Base-by-base conservation (phyloP, 1,140 invertebrate genomes). In the Cataglyphis hispanica region DNA sequence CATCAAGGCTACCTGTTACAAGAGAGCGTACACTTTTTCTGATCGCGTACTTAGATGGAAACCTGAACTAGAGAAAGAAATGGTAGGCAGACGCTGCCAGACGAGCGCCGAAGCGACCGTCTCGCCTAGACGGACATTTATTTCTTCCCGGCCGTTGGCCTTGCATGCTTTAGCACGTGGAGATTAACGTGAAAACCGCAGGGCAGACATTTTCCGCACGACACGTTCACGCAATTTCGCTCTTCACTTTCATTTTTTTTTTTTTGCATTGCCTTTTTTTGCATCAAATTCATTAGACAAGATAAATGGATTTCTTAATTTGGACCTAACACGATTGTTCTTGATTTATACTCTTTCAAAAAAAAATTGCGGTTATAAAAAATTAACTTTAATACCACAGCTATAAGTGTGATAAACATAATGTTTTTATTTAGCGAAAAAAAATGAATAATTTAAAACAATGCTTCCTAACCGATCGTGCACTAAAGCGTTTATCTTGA, bases 11-110 rank as follows among this genome's bases (percentile, higher is more conserved):
- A 83, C 67, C 78, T 83, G 67, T 83, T 74, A 83, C 66, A 50
- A 70, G 66, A 81, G 13, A 31, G 22, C 46, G 31, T 22, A 27
- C 66, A 70, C 58, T 43, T 63, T 40, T 34, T 46, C 43, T 43
- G 31, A 27, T 77, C 72, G 43, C 40, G 56, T 22, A 53, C 43
- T 53, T 77, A 84, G 60, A 64, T 84, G 81, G 72, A 77, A 84
- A 84, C 78, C 58, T 81, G 58, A 81, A 61, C 78, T 34, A 58
- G 66, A 67, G 60, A 72, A 84, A 77, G 70, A 84, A 84, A 84
- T n/a, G 37, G 40, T 64, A 31, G 72, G 34, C 2, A 77, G 37
- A 46, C 22, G 31, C 16, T 2, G 31, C 34, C 31, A 85, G 61
- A 84, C 34, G 19, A 75, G 16, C 31, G 25, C 46, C 16, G 60